A percentile compares a stretch with the other conserved stretches of the same genome.
Conservation (phyloP, 2,888 invertebrate species). For the Chesias legatella region DNA sequence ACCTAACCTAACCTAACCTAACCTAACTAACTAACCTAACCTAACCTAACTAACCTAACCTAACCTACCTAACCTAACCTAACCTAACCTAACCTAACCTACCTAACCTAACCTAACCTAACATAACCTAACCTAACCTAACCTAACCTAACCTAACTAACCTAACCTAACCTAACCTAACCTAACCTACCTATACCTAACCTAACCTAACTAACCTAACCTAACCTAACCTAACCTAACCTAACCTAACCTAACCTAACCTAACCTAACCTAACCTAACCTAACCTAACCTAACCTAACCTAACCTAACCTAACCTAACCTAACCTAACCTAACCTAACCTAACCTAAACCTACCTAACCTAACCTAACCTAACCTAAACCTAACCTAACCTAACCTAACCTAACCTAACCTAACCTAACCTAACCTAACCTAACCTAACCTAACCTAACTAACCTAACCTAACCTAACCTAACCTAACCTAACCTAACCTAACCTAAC, state of each 20-base stretch:
- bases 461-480: conserved; percentile 28
- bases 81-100: no score
- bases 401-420: conserved; percentile 26
- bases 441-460: conserved; percentile 27
- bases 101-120: conserved; percentile 34
- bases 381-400: conserved; percentile 23
- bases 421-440: no score
- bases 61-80: no score
- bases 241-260: conserved; percentile 32
- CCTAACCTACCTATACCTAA: conserved; percentile 23
- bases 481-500: conserved; percentile 22
- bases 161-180: conserved; percentile 28
- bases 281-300: conserved; percentile 25
- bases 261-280: conserved; percentile 24
- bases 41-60: conserved; percentile 30
- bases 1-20: conserved; percentile 32
- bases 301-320: conserved; percentile 23
- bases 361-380: no score
- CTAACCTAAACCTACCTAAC: no score
- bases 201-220: conserved; percentile 29
- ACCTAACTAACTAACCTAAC: conserved; percentile 32
- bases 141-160: conserved; percentile 25
- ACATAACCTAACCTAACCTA: conserved; percentile 30
- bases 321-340: conserved; percentile 27
- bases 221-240: conserved; percentile 25